These are phyloP conservation scores for Gastrophryne carolinensis DNA, from an alignment of 2,797 vertebrate genomes.

Conservation along the genomic window DNA sequence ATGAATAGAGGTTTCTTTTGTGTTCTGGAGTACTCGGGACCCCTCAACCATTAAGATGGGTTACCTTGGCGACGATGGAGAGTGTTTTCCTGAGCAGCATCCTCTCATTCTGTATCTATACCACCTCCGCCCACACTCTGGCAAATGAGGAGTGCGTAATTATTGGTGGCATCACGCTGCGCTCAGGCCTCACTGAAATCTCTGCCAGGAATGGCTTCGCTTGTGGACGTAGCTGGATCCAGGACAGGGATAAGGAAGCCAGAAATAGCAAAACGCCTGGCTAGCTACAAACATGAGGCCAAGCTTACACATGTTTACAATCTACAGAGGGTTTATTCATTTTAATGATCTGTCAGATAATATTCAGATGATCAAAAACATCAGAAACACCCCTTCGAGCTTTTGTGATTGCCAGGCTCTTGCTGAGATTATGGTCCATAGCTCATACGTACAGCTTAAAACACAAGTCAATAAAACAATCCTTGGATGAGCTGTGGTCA, in stretches of 20 bases:
- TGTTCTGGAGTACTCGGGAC: background rate
- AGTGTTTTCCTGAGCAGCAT: background rate
- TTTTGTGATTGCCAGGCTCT: no score
- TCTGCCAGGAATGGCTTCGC: background rate
- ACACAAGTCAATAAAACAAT: no score
- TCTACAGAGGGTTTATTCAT: no score
- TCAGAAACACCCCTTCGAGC: no score
- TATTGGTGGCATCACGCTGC: background rate
- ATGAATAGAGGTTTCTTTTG: background rate
- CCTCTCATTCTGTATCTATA: background rate
- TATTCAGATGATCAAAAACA: no score
- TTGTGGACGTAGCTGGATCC: background rate
- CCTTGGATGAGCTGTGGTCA: no score
- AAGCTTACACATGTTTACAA: no score
- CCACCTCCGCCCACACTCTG: background rate
- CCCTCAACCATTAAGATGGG: background rate
- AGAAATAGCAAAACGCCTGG: background rate
- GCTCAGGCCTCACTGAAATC: background rate
- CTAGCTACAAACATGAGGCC: no score
- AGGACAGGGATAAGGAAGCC: background rate
- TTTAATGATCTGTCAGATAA: no score
- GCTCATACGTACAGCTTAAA: no score
- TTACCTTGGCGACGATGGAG: constrained; percentile 12
- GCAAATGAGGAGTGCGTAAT: background rate
- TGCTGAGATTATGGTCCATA: no score